Conservation (phyloP, 2,113 vertebrate genomes). For the Bubo scandiacus region DNA sequence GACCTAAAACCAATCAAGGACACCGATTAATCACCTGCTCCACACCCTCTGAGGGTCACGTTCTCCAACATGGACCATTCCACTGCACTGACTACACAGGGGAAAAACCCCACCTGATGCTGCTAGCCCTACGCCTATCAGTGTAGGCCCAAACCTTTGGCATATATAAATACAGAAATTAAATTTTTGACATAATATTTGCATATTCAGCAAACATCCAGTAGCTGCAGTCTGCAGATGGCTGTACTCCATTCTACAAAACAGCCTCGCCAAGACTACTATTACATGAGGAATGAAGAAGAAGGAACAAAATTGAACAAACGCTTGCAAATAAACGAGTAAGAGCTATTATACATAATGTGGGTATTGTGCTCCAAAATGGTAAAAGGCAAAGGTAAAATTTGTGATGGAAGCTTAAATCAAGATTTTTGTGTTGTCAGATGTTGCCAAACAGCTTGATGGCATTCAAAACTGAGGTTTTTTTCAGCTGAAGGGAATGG, state of each 20-base stretch:
- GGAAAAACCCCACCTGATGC: not conserved
- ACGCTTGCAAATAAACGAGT: not conserved
- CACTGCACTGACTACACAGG: not conserved
- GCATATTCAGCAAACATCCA: not conserved
- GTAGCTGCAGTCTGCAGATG: not conserved
- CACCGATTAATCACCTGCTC: not conserved
- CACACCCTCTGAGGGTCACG: not conserved
- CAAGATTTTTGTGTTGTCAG: not conserved
- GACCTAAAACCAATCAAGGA: not conserved
- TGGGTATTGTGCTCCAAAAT: not conserved
- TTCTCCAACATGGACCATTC: not conserved
- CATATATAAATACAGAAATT: not conserved
- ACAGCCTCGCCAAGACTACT: not conserved
- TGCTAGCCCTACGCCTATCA: not conserved
- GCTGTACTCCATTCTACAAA: not conserved
- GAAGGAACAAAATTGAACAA: not conserved
- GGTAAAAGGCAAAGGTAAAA: not conserved
- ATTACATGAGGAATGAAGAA: not conserved
- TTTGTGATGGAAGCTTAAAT: not conserved
- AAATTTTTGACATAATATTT: not conserved
- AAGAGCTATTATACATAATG: not conserved
- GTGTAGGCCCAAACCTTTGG: not conserved
- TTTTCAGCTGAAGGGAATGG: not conserved
- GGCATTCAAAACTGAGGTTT: not conserved
- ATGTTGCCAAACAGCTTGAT: not conserved